Evolutionary conservation across 2,888 invertebrate genomes (phyloP).

Genomic region (Eupithecia dodoneata): DNA sequence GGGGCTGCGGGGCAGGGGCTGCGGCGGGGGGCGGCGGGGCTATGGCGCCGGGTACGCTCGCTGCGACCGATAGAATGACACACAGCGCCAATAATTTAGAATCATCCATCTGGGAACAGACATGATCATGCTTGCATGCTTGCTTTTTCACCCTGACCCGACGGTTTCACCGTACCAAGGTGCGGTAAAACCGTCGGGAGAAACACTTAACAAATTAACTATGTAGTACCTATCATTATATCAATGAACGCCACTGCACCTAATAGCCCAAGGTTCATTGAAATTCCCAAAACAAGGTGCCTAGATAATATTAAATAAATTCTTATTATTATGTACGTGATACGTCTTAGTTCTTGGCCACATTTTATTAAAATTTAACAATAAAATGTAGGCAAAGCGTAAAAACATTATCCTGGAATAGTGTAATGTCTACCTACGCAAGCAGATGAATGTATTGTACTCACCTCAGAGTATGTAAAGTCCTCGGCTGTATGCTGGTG

Average conservation of each 20-base stretch:
- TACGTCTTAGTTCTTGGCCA: not conserved
- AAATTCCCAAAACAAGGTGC: no score
- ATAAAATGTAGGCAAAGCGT: not conserved
- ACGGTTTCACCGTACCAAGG: not conserved
- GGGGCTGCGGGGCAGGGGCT: not conserved
- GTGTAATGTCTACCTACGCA: not conserved
- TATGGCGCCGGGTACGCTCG: not conserved
- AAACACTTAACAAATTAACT: not conserved
- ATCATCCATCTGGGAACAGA: not conserved
- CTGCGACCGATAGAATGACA: not conserved
- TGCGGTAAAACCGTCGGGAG: not conserved
- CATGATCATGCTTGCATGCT: not conserved
- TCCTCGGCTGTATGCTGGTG: not conserved
- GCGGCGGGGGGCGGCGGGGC: not conserved
- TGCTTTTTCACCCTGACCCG: no score
- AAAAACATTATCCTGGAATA: not conserved
- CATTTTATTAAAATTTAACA: not conserved
- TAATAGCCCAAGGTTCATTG: no score
- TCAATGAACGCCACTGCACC: no score
- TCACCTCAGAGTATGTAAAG: not conserved
- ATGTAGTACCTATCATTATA: no score
- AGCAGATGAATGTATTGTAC: not conserved
- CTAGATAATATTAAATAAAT: not conserved
- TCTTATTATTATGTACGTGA: not conserved
- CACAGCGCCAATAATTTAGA: not conserved